Evolutionary conservation across 1,140 invertebrate species (phyloP), one percentile per base, ranked within the genome.

Genomic region (Caenorhabditis inopinata): DNA sequence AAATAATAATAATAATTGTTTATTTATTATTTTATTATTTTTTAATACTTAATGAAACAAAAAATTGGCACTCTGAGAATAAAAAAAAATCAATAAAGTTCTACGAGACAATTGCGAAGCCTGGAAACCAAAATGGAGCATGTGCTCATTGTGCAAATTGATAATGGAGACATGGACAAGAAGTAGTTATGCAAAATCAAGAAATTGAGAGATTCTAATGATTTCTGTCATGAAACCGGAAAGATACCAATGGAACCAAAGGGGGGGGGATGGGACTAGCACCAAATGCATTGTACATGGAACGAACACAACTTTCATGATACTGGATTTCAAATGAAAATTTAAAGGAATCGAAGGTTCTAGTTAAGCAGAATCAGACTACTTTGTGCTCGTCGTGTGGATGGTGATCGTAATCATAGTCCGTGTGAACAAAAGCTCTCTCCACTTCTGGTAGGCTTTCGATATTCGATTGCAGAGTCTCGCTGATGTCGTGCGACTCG

Each of bases 381-480:
- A 83, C 58, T 53, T 83, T 83, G 29, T 83, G 82, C 29, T 83
- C 82, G 38, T 83, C 79, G 4, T 51, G 46, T 45, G 78, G 82
- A 16, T 77, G 73, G 51, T 82, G 79, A 23, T 83, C 79, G 27
- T 76, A 82, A 11, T 82, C 79, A 45, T 82, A 83, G 35, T 83
- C 82, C 9, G 79, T 48, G 27, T 83, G 82, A 16, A 83, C 82
- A 25, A 83, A 83, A 12, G 82, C 82, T 35, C 82, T n/a, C 49
- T 83, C 82, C 14, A 83, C 58, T 27, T 83, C 82, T n/a, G 82
- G 82, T 16, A 83, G 46, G 25, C 79, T 82, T 47, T 83, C 82
- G 25, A 83, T 83, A 38, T 83, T 83, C 11, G 83, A 84, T 47
- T 83, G 82, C 9, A 83, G 82, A 16, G 74, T 74, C 32, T 83